Conservation (phyloP, 2,797 vertebrate species). For the Yasuhikotakia modesta region DNA sequence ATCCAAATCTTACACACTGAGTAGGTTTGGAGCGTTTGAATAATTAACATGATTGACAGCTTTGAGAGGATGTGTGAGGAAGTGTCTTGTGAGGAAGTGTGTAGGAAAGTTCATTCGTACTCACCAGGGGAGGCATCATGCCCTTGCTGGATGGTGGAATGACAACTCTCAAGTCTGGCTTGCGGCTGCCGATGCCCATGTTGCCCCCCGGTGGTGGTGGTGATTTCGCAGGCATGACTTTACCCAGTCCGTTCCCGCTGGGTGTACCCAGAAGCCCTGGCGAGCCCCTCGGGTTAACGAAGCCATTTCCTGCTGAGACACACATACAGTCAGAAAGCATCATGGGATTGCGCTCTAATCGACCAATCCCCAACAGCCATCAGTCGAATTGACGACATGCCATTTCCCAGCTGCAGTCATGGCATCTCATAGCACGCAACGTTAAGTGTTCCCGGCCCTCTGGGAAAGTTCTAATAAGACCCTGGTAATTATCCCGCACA, state of each 20-base stretch:
- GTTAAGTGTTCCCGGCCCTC: slow-evolving; percentile 80
- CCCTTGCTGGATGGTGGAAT: slow-evolving; percentile 97
- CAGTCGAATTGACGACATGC: slow-evolving; percentile 66
- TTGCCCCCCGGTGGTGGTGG: slow-evolving; percentile 83
- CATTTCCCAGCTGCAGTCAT: slow-evolving; percentile 65
- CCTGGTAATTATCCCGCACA: slow-evolving; percentile 79
- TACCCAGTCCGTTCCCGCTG: slow-evolving; percentile 92
- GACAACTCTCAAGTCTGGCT: slow-evolving; percentile 96
- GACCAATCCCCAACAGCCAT: slow-evolving; percentile 67
- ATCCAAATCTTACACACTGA: neutral
- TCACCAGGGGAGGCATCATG: slow-evolving; percentile 96
- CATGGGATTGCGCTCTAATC: slow-evolving; percentile 66
- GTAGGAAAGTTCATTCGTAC: slow-evolving; percentile 57
- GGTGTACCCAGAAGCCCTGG: slow-evolving; percentile 87
- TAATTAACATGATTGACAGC: too few species aligned
- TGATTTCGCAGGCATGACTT: slow-evolving; percentile 94
- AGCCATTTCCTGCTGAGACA: slow-evolving; percentile 90
- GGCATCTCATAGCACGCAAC: slow-evolving; percentile 69
- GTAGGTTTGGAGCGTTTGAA: too few species aligned
- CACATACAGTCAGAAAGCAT: slow-evolving; percentile 71
- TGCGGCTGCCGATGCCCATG: slow-evolving; percentile 88
- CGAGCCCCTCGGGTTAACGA: slow-evolving; percentile 93
- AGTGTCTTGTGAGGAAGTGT: neutral
- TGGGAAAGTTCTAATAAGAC: slow-evolving; percentile 82
- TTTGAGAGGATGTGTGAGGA: neutral